A percentile compares a stretch with the other conserved stretches of the same genome.
Evolutionary conservation across 1,140 invertebrate genomes (phyloP).

Genomic region (Meloidogyne chitwoodi): DNA sequence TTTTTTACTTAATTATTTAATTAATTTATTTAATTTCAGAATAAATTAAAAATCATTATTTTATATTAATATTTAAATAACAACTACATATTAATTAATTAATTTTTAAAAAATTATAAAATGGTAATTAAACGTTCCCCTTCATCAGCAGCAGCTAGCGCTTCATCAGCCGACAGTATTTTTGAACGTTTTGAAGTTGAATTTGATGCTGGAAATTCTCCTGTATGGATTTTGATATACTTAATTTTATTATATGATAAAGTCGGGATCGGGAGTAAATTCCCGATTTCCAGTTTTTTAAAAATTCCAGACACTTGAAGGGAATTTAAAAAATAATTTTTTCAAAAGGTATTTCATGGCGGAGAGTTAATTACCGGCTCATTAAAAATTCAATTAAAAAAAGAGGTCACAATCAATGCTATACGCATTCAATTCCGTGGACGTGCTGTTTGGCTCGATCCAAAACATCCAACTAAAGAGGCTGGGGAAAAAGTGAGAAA

Average conservation of each 20-base stretch:
- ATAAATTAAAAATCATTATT: neutral
- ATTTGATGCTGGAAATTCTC: constrained; percentile 36
- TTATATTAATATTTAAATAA: too few relatives aligned
- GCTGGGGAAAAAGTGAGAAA: constrained; percentile 29
- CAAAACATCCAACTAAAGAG: constrained; percentile 24
- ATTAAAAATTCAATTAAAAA: constrained; percentile 40
- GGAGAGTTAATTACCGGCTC: constrained; percentile 40
- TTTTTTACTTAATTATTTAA: too few relatives aligned
- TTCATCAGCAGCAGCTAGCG: neutral
- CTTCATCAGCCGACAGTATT: constrained; percentile 26
- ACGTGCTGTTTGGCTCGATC: neutral
- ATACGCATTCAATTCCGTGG: constrained; percentile 41
- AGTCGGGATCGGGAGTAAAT: too few relatives aligned
- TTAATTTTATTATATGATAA: too few relatives aligned
- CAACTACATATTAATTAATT: too few relatives aligned
- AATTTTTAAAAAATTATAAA: neutral
- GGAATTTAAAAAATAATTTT: neutral
- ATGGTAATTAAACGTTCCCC: neutral
- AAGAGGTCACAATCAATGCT: constrained; percentile 38
- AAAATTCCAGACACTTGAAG: too few relatives aligned
- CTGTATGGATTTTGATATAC: constrained; percentile 1
- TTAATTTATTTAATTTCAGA: too few relatives aligned
- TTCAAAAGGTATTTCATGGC: constrained; percentile 30
- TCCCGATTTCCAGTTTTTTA: too few relatives aligned
- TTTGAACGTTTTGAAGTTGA: constrained; percentile 44